These are phyloP conservation scores for Cebus imitator DNA, from an alignment of 2,113 vertebrate species.

Conservation along the genomic window DNA sequence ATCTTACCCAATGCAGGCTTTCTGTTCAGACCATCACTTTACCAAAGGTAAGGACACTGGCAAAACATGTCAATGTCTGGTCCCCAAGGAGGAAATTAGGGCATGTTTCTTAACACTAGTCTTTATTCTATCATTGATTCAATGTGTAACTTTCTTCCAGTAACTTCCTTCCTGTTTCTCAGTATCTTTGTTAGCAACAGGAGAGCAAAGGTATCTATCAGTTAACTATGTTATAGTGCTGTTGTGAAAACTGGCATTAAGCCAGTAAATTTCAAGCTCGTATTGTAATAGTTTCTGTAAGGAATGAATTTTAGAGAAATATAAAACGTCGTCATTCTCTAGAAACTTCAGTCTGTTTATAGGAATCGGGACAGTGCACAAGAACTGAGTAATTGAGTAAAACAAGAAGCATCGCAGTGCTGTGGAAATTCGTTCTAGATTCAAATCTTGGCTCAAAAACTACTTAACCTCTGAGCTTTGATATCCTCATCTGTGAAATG, in stretches of 20 bases:
- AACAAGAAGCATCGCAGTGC: neutral
- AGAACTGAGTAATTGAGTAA: rapidly evolving
- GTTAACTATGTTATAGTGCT: neutral
- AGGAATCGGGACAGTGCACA: neutral
- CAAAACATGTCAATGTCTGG: neutral
- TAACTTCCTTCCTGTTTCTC: neutral
- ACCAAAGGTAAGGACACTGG: neutral
- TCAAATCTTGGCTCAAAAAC: neutral
- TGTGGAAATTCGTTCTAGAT: neutral
- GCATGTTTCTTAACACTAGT: neutral
- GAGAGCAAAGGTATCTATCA: neutral
- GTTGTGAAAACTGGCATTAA: neutral
- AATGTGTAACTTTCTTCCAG: neutral
- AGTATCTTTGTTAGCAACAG: neutral
- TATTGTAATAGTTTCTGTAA: neutral
- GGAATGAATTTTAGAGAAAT: constrained; percentile 15
- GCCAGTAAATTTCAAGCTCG: neutral
- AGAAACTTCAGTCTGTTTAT: neutral
- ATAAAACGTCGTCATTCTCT: neutral
- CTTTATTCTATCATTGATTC: neutral
- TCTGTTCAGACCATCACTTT: neutral
- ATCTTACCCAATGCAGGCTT: neutral
- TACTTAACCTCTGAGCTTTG: neutral
- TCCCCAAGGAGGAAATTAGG: neutral
- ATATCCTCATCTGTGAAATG: neutral